Evolutionary conservation across 2,888 invertebrate genomes (phyloP).

Genomic region (Leucoptera coffeella): DNA sequence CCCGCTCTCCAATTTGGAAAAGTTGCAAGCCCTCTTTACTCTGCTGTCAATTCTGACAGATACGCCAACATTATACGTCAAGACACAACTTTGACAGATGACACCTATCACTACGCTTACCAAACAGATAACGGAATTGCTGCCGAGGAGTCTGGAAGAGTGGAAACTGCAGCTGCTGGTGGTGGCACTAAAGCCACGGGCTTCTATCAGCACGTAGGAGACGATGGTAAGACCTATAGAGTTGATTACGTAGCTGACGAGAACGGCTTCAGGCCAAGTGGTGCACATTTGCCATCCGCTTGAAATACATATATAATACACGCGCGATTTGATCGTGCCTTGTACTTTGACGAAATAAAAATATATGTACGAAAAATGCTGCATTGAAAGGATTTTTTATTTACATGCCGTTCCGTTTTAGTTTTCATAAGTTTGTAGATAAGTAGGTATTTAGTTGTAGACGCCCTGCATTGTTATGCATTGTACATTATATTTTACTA

Average conservation of each 20-base stretch:
- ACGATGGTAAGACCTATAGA: conserved; percentile 51
- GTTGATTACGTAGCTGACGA: conserved; percentile 58
- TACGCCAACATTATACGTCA: conserved; percentile 51
- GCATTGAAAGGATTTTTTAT: too few relatives aligned
- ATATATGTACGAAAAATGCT: too few relatives aligned
- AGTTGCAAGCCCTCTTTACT: too few relatives aligned
- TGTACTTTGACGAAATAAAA: too few relatives aligned
- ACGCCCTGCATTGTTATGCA: too few relatives aligned
- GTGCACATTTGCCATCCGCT: conserved; percentile 49
- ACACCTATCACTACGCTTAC: conserved; percentile 55
- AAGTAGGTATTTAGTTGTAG: too few relatives aligned
- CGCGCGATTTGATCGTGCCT: too few relatives aligned
- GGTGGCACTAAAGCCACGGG: conserved; percentile 59
- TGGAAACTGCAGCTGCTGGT: conserved; percentile 41
- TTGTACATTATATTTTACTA: too few relatives aligned
- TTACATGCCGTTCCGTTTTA: too few relatives aligned
- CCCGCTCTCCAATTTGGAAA: conserved; percentile 8
- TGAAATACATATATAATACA: too few relatives aligned
- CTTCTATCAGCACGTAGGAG: conserved; percentile 62
- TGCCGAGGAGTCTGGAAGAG: conserved; percentile 56
- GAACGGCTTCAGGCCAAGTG: conserved; percentile 49
- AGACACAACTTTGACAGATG: conserved; percentile 36
- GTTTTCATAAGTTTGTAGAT: too few relatives aligned
- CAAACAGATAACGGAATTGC: conserved; percentile 62
- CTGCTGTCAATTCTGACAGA: conserved; percentile 37